Evolutionary conservation across 2,888 invertebrate species (phyloP), one percentile per base, ranked within the genome.

Genomic region (Spodoptera littoralis): DNA sequence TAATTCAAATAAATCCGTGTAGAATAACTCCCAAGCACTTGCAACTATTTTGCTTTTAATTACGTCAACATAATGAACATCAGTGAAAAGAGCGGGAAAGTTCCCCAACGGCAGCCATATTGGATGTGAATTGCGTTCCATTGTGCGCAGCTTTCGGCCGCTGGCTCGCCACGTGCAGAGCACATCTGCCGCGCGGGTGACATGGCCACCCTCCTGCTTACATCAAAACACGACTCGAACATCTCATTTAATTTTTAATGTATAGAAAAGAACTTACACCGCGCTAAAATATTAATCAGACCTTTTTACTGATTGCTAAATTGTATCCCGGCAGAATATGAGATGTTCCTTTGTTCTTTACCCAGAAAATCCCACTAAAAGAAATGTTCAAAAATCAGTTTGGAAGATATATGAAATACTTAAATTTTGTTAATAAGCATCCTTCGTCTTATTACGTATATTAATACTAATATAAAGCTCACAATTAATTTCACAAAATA

Each of bases 11-110:
- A 36, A 36, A 36, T 36, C 6, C 36, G 6, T 36, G 6, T 30
- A 2, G 6, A 36, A 36, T 55, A 50, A 60, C 24, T 43, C 24
- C n/a, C 24, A 54, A 66, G 64, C 52, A 30, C 46, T 49, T 51
- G n/a, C 54, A 53, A 64, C 58, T 55, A 43, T 71, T 62, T 67
- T 70, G 55, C 56, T 70, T 70, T 70, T 74, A 76, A 70, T 81
- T 79, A 62, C 65, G 75, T 77, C 69, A 77, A 71, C 65, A 75
- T 76, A 79, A 79, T 81, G 81, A 81, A 78, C 74, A 73, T 76
- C 73, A 83, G 58, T 80, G 79, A 89, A 91, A 91, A 91, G 89
- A 89, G 92, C 92, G 92, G 92, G 92, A 92, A 92, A 89, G 88
- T 87, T 88, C 87, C 89, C 88, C 81, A 80, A 68, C 70, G 82